A percentile compares a stretch with the other conserved stretches of the same genome.
Conservation (phyloP, 2,113 vertebrate species). For the Piliocolobus tephrosceles region DNA sequence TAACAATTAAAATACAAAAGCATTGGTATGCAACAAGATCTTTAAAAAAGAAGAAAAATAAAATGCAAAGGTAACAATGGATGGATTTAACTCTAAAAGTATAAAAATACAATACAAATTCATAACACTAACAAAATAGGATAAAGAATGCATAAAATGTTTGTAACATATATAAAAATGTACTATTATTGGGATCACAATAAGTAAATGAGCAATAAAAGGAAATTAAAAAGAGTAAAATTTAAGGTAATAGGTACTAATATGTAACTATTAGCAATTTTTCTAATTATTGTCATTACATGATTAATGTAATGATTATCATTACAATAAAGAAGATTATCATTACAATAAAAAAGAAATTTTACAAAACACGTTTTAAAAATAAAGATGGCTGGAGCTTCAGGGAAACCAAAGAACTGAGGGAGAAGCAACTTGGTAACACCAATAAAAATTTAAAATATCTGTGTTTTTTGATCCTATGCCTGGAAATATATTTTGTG, state of each 20-base stretch:
- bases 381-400: not conserved
- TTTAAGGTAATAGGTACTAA: conserved; percentile 3
- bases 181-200: not conserved
- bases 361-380: not conserved
- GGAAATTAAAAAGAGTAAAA: conserved; percentile 21
- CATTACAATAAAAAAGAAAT: too few relatives aligned
- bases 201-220: not conserved
- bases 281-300: too few relatives aligned
- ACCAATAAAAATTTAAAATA: not conserved
- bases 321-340: too few relatives aligned
- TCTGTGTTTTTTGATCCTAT: not conserved
- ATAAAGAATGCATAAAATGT: conserved; percentile 22
- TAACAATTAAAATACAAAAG: not conserved
- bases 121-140: not conserved
- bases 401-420: not conserved
- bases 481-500: conserved; percentile 18
- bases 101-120: conserved; percentile 30
- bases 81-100: not conserved
- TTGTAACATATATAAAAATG: conserved; percentile 9
- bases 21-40: not conserved
- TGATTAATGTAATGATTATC: too few relatives aligned
- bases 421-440: not conserved
- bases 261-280: not conserved
- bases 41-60: too few relatives aligned
- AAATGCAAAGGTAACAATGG: conserved; percentile 34